Conservation (phyloP, 2,113 vertebrate species). For the Rhodinocichla rosea region DNA sequence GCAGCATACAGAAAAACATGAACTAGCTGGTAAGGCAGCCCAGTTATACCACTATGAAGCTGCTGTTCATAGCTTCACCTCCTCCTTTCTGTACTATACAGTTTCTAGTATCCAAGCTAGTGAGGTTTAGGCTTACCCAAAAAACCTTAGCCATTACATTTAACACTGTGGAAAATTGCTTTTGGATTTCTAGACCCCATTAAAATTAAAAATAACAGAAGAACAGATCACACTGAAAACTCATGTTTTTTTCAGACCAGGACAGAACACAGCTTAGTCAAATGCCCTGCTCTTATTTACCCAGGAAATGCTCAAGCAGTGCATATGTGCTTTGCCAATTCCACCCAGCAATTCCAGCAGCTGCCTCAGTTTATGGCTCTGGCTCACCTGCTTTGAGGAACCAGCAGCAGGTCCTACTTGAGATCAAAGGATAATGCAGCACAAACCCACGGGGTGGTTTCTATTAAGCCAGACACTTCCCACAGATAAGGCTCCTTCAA, state of each 20-base stretch:
- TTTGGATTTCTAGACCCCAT: not conserved
- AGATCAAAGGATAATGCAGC: not conserved
- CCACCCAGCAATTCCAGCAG: not conserved
- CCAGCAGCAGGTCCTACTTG: accelerated
- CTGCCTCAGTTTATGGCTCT: not conserved
- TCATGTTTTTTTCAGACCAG: not conserved
- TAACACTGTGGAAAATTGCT: not conserved
- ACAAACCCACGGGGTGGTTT: not conserved
- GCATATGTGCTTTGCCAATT: not conserved
- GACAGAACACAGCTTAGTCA: not conserved
- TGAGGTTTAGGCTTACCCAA: not conserved
- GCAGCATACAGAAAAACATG: not conserved
- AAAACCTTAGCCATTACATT: not conserved
- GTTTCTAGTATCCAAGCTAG: not conserved
- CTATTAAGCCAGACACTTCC: not conserved
- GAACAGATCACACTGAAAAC: not conserved
- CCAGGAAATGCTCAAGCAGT: not conserved
- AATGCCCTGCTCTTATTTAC: not conserved
- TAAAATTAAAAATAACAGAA: not conserved
- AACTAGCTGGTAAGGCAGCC: not conserved
- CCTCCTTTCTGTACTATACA: not conserved
- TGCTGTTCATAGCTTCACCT: not conserved
- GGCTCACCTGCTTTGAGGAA: not conserved
- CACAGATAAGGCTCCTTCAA: not conserved
- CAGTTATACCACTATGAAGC: not conserved